A percentile compares a stretch with the other conserved stretches of the same genome.
These are phyloP conservation scores for Pseudococcus longispinus DNA, from an alignment of 2,888 invertebrate genomes.

Conservation along the genomic window DNA sequence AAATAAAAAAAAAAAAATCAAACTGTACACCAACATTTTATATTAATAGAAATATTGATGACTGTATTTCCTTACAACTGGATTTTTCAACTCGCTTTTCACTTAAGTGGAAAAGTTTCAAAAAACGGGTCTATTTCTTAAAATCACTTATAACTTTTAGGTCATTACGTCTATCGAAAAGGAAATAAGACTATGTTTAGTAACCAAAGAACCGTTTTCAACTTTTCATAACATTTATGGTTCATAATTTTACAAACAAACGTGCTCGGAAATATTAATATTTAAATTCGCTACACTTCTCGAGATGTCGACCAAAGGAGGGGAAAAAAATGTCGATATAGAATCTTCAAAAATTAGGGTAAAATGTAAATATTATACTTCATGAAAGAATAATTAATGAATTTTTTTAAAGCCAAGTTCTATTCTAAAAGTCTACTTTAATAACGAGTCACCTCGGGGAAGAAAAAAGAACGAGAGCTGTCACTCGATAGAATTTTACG, in stretches of 20 bases:
- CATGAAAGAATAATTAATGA: not conserved
- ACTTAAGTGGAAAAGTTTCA: not conserved
- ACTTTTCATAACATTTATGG: not conserved
- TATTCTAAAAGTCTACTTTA: not conserved
- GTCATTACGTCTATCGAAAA: not conserved
- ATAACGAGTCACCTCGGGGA: not conserved
- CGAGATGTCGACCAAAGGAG: not conserved
- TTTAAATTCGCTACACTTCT: not conserved
- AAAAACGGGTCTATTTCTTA: not conserved
- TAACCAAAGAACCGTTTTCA: not conserved
- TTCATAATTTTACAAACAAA: not conserved
- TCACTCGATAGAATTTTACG: not conserved
- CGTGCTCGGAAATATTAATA: not conserved
- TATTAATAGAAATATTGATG: not conserved
- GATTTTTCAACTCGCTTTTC: not conserved
- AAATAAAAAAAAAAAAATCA: too few species aligned
- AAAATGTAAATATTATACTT: not conserved
- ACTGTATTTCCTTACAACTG: not conserved
- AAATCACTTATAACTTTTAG: not conserved
- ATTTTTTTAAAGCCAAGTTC: not conserved
- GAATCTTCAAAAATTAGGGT: not conserved
- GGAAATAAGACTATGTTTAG: not conserved
- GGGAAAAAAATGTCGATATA: not conserved
- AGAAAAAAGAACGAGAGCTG: not conserved
- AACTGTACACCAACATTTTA: not conserved